Conservation (phyloP, 2,888 invertebrate species). For the Pristionchus mayeri region DNA sequence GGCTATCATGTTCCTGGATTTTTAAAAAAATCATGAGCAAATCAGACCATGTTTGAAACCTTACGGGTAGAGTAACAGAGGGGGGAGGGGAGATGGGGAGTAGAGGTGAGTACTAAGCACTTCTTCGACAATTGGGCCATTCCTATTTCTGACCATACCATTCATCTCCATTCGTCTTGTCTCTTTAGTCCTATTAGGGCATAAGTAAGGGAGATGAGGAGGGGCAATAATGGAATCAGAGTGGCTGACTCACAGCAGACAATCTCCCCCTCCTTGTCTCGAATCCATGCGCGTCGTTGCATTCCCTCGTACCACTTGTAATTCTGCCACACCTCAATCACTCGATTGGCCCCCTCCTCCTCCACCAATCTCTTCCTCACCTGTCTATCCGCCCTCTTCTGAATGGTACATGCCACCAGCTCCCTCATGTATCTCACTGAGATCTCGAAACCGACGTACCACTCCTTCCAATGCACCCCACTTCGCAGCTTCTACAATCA, state of each 20-base stretch:
- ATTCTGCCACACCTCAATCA: conserved; percentile 35
- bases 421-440: conserved; percentile 18
- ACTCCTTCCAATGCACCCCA: conserved; percentile 49
- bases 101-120: no score
- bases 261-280: background rate
- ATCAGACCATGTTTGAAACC: no score
- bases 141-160: no score
- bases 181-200: no score
- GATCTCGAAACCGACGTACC: conserved; percentile 54
- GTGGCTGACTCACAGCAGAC: conserved; percentile 34
- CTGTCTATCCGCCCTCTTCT: conserved; percentile 15
- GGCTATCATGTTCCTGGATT: no score
- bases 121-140: no score
- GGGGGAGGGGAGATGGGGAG: no score
- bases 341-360: no score
- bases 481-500: conserved; percentile 50
- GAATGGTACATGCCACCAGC: background rate
- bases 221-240: no score
- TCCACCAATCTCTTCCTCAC: background rate
- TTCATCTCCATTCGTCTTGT: no score
- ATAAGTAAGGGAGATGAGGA: background rate
- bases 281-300: background rate
- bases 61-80: no score
- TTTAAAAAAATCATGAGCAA: no score
- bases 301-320: background rate